Percentiles rank a stretch among this genome's conserved stretches.
These are phyloP conservation scores for Drosophila anceps DNA, from an alignment of 2,888 invertebrate genomes.

Conservation along the genomic window DNA sequence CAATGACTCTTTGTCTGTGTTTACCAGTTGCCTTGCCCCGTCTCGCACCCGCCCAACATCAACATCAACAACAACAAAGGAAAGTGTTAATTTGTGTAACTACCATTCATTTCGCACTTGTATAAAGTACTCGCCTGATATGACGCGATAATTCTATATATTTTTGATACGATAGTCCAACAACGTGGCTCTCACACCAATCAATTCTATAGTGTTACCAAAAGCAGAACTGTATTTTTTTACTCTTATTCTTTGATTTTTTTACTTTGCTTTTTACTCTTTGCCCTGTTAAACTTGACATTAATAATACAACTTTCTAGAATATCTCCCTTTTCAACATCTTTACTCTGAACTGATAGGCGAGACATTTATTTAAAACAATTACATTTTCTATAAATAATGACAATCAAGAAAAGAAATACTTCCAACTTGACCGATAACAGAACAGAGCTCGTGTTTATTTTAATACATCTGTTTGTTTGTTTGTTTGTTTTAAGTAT, in stretches of 20 bases:
- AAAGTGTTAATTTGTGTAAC: constrained; percentile 59
- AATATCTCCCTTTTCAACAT: neutral
- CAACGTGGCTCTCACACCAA: neutral
- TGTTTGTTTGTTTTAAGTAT: constrained; percentile 37
- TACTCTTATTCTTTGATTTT: neutral
- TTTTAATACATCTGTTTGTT: constrained; percentile 26
- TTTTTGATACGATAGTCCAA: neutral
- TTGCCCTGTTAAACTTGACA: neutral
- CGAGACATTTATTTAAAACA: constrained; percentile 9
- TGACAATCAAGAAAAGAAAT: constrained; percentile 38
- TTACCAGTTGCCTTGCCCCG: constrained; percentile 27
- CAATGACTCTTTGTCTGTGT: constrained; percentile 63
- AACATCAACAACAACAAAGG: constrained; percentile 26
- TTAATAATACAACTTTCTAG: neutral
- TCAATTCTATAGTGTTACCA: neutral
- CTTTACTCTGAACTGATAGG: constrained; percentile 1
- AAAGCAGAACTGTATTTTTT: neutral
- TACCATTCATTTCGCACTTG: constrained; percentile 28
- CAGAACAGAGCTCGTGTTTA: constrained; percentile 18
- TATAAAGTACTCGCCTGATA: neutral
- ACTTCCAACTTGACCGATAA: constrained; percentile 46
- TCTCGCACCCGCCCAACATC: neutral
- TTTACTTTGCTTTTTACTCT: neutral
- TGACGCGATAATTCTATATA: neutral
- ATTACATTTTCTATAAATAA: constrained; percentile 21